phyloP scores from a whole-genome alignment of 2,888 invertebrate genomes.

The Phengaris alcon region DNA sequence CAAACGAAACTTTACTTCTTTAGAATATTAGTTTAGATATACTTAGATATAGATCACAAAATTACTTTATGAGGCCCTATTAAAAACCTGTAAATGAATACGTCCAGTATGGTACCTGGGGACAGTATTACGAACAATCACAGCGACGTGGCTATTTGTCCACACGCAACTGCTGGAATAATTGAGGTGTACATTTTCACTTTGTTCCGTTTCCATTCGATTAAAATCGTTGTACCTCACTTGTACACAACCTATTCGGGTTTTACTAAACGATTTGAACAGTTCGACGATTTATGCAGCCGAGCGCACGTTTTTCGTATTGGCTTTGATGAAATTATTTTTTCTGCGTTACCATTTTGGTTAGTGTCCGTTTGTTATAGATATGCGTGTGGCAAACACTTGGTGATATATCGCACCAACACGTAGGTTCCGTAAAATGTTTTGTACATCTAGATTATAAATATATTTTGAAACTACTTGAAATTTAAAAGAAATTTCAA shows the following conservation, averaged over 20 bases:
- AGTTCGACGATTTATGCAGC: conserved; percentile 68
- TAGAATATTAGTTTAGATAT: no score
- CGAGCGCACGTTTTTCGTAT: conserved; percentile 56
- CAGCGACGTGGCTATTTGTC: conserved; percentile 70
- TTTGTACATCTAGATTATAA: no score
- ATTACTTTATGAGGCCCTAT: background rate
- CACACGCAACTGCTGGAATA: conserved; percentile 71
- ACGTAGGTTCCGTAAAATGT: background rate
- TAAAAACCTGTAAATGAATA: conserved; percentile 29
- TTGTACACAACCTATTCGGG: conserved; percentile 75
- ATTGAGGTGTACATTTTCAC: conserved; percentile 80
- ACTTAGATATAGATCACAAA: no score
- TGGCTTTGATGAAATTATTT: conserved; percentile 40
- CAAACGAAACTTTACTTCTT: no score
- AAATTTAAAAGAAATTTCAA: no score
- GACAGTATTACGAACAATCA: conserved; percentile 52
- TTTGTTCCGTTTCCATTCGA: conserved; percentile 79
- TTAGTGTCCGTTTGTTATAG: conserved; percentile 22
- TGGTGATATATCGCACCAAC: background rate
- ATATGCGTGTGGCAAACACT: background rate
- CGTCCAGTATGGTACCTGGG: conserved; percentile 36
- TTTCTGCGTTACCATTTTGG: conserved; percentile 32
- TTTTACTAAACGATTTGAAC: conserved; percentile 79
- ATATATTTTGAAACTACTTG: no score
- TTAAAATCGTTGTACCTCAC: conserved; percentile 77